Evolutionary conservation across 1,140 invertebrate genomes (phyloP).

Genomic region (Telenomus remus): DNA sequence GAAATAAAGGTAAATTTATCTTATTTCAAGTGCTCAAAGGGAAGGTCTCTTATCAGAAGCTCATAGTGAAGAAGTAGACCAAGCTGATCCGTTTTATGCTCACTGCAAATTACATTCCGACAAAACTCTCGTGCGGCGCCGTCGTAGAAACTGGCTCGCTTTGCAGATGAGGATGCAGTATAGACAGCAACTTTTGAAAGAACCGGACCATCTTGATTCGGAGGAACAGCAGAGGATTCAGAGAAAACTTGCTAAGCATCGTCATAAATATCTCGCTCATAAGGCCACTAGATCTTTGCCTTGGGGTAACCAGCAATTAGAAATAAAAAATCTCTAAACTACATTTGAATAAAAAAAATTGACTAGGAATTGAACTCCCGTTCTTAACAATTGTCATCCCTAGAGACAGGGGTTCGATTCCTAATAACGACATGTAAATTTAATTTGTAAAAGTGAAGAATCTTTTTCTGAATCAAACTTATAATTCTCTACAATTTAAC

Average conservation of each 20-base stretch:
- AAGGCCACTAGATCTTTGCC: slow-evolving; percentile 86
- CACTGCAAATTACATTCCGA: slow-evolving; percentile 96
- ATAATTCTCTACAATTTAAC: no score
- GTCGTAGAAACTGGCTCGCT: slow-evolving; percentile 92
- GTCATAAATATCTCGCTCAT: slow-evolving; percentile 83
- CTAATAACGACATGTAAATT: no score
- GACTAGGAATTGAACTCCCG: no score
- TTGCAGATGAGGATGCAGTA: slow-evolving; percentile 88
- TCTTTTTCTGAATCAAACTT: no score
- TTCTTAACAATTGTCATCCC: no score
- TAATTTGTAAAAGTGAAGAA: no score
- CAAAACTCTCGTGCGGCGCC: slow-evolving; percentile 84
- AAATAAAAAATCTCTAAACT: no score
- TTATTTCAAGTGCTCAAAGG: slow-evolving; percentile 87
- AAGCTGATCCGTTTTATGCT: slow-evolving; percentile 97
- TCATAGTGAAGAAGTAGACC: slow-evolving; percentile 93
- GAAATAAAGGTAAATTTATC: no score
- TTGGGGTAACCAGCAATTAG: slow-evolving; percentile 85
- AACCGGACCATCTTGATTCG: slow-evolving; percentile 76
- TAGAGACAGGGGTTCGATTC: no score
- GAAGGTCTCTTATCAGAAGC: slow-evolving; percentile 95
- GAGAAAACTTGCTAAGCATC: slow-evolving; percentile 85
- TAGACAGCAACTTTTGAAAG: slow-evolving; percentile 77
- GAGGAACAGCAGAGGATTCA: slow-evolving; percentile 85
- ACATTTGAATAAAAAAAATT: no score